Evolutionary conservation across 2,113 vertebrate species (phyloP).

Genomic region (Numida meleagris): DNA sequence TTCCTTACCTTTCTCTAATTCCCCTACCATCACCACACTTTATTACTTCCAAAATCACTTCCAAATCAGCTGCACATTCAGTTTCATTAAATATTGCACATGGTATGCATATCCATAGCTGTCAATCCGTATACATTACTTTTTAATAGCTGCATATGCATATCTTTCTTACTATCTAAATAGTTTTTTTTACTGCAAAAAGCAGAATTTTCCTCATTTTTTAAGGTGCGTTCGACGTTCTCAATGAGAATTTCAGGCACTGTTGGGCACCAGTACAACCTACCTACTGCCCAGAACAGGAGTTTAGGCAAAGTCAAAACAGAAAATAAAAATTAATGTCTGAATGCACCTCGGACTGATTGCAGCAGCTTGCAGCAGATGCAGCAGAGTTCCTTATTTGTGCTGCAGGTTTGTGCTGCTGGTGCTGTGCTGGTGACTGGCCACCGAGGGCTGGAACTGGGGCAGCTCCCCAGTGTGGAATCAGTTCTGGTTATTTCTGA

Average conservation of each 20-base stretch:
- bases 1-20: conserved; percentile 37
- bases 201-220: not conserved
- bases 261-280: not conserved
- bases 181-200: not conserved
- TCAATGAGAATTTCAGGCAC: not conserved
- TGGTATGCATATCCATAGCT: not conserved
- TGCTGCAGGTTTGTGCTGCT: not conserved
- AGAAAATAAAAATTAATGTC: not conserved
- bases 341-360: not conserved
- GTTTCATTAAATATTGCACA: not conserved
- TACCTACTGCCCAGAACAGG: not conserved
- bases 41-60: not conserved
- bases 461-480: conserved; percentile 54
- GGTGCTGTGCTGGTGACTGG: conserved; percentile 1
- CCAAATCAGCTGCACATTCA: not conserved
- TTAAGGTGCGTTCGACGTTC: not conserved
- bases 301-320: not conserved
- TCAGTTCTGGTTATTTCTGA: conserved; percentile 62
- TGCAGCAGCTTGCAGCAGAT: not conserved
- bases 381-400: not conserved
- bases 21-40: not conserved
- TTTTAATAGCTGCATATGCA: not conserved
- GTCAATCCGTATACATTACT: not conserved
- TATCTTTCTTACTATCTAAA: not conserved
- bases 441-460: conserved; percentile 43